phyloP scores from a whole-genome alignment of 2,888 invertebrate species.

The Trichopria drosophilae region DNA sequence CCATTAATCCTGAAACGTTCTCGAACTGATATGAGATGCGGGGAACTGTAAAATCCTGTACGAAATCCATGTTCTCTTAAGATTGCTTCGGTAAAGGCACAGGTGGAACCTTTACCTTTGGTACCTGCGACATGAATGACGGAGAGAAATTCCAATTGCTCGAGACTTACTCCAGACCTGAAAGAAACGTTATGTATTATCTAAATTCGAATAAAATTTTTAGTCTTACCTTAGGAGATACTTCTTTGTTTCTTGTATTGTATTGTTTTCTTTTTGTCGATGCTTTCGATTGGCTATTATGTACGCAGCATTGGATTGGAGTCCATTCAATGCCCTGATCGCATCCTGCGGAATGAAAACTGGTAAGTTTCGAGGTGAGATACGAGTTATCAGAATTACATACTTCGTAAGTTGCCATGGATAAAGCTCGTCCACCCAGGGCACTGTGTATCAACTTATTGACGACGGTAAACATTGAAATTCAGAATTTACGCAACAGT shows the following conservation, averaged over 20 bases:
- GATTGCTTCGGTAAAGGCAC: slow-evolving; percentile 89
- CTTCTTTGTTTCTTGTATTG: slow-evolving; percentile 62
- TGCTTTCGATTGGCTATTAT: slow-evolving; percentile 54
- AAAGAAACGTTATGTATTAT: no score
- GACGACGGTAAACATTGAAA: slow-evolving; percentile 39
- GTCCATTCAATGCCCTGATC: slow-evolving; percentile 67
- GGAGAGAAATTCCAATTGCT: slow-evolving; percentile 73
- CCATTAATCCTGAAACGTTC: slow-evolving; percentile 93
- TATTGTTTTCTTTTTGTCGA: slow-evolving; percentile 34
- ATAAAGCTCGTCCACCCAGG: slow-evolving; percentile 20
- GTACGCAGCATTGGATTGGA: slow-evolving; percentile 73
- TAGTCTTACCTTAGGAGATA: slow-evolving; percentile 61
- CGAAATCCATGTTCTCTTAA: slow-evolving; percentile 79
- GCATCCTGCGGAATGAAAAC: slow-evolving; percentile 64
- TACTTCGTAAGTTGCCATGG: slow-evolving; percentile 43
- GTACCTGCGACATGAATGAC: slow-evolving; percentile 96
- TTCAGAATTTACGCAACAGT: slow-evolving; percentile 9
- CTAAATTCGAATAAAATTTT: no score
- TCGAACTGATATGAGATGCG: slow-evolving; percentile 87
- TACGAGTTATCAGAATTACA: slow-evolving; percentile 10
- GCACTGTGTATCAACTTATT: slow-evolving; percentile 39
- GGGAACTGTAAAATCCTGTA: slow-evolving; percentile 96
- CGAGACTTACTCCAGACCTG: slow-evolving; percentile 67
- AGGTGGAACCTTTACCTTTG: slow-evolving; percentile 97
- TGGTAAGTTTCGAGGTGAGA: neutral